Percentiles rank a stretch among this genome's conserved stretches.
Conservation (phyloP, 1,140 invertebrate species). For the Wasmannia auropunctata region DNA sequence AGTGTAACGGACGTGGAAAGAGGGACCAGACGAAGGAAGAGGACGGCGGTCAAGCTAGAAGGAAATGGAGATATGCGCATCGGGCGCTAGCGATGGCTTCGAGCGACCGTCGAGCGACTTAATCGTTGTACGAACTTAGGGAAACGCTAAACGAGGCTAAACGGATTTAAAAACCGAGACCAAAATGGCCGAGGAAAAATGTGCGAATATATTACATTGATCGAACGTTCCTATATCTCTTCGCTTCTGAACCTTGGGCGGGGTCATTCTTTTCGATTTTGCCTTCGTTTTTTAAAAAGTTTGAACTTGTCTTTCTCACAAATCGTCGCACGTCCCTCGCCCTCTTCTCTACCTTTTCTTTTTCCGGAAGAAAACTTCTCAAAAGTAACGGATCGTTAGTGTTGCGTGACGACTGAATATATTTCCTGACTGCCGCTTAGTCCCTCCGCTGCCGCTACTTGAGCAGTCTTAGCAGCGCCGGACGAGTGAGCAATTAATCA, state of each 20-base stretch:
- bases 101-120: neutral
- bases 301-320: neutral
- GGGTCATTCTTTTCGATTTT: neutral
- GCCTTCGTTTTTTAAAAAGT: neutral
- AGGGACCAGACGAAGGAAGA: slow-evolving; percentile 2
- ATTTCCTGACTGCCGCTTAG: neutral
- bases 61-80: slow-evolving; percentile 47
- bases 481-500: slow-evolving; percentile 3
- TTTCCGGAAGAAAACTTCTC: neutral
- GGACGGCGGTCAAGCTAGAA: slow-evolving; percentile 25
- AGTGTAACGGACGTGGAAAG: slow-evolving; percentile 16
- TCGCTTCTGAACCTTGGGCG: neutral
- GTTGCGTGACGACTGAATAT: neutral
- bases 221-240: neutral
- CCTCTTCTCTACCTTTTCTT: neutral
- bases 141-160: neutral
- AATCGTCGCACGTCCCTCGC: neutral
- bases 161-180: neutral
- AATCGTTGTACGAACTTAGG: neutral
- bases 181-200: neutral
- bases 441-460: neutral
- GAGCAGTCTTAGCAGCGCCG: neutral
- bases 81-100: slow-evolving; percentile 36
- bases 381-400: neutral
- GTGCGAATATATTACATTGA: neutral